Conservation (phyloP, 2,797 vertebrate genomes). For the Gymnoscopelus microlampas region DNA sequence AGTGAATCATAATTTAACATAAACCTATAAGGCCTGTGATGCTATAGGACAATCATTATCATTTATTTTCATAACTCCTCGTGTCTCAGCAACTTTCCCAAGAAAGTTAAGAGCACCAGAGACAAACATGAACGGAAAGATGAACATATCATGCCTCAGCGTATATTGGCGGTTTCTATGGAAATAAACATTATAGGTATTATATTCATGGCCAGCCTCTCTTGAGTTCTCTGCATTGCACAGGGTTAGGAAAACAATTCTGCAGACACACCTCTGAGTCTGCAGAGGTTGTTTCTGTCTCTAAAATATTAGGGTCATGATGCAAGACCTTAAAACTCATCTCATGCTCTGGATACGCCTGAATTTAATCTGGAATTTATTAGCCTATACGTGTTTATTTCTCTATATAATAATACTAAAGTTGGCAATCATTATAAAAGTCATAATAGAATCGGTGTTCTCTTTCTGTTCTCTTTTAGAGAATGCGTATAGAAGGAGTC, state of each 20-base stretch:
- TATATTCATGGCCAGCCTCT: slow-evolving; percentile 33
- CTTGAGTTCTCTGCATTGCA: slow-evolving; percentile 24
- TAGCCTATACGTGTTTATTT: not conserved
- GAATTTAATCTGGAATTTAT: not conserved
- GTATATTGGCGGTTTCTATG: slow-evolving; percentile 43
- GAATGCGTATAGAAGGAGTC: too few species aligned
- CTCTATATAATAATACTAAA: not conserved
- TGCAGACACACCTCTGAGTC: slow-evolving; percentile 5
- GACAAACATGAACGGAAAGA: slow-evolving; percentile 34
- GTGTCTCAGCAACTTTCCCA: not conserved
- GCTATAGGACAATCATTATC: too few species aligned
- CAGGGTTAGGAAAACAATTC: slow-evolving; percentile 24
- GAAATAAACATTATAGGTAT: slow-evolving; percentile 40
- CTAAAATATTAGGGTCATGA: slow-evolving; percentile 10
- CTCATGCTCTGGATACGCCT: not conserved
- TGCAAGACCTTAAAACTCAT: slow-evolving; percentile 15
- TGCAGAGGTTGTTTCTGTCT: slow-evolving; percentile 11
- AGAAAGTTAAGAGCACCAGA: slow-evolving; percentile 19
- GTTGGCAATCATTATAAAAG: slow-evolving; percentile 1
- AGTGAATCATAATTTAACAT: slow-evolving; percentile 18
- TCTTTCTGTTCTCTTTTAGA: not conserved
- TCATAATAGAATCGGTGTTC: slow-evolving; percentile 1
- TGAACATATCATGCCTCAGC: slow-evolving; percentile 49
- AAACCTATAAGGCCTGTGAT: not conserved
- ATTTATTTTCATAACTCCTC: not conserved